Evolutionary conservation across 2,888 invertebrate species (phyloP), one percentile per base, ranked within the genome.

Genomic region (Dexiosoma caninum): DNA sequence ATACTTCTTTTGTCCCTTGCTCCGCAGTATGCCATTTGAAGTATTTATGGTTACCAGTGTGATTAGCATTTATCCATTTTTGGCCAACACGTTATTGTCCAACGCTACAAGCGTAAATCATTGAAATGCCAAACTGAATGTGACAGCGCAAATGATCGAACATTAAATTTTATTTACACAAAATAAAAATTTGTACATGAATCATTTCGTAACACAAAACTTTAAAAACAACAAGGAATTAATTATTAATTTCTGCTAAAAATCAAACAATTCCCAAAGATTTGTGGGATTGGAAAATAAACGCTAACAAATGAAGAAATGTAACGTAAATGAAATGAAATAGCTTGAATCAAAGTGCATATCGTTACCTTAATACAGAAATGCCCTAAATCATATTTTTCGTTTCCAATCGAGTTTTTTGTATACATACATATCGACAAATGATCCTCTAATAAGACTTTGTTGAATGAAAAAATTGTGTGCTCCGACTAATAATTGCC

Each of bases 51-150:
- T 74, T 77, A 81, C 72, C 72, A 69, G 81, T 77, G 77, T 69
- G 59, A 81, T 81, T 81, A 81, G 72, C 77, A 81, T 77, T 77
- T 69, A 42, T 35, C 81, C 81, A 74, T 77, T 55, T 77, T 81
- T 81, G 81, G 81, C 72, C 66, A 71, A 67, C 66, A 69, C 51
- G 51, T 32, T 60, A 30, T 42, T 60, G 30, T 12, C 19, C 35
- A 55, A 40, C 51, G 44, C 70, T 70, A 64, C 75, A 66, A 71
- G 66, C 76, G 80, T 80, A 80, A 75, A 76, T 75, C 76, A 71
- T 69, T 74, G 32, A 74, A 74, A 64, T 53, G 71, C 51, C 59
- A 51, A 35, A 60, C 37, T 32, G 55, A 62, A 69, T 59, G 55
- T 64, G 75, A 55, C 75, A 60, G 21, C 51, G 51, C 59, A 64